A percentile compares a stretch with the other conserved stretches of the same genome.
These are phyloP conservation scores for Corydoras maculifer DNA, from an alignment of 2,113 vertebrate species.

Conservation along the genomic window DNA sequence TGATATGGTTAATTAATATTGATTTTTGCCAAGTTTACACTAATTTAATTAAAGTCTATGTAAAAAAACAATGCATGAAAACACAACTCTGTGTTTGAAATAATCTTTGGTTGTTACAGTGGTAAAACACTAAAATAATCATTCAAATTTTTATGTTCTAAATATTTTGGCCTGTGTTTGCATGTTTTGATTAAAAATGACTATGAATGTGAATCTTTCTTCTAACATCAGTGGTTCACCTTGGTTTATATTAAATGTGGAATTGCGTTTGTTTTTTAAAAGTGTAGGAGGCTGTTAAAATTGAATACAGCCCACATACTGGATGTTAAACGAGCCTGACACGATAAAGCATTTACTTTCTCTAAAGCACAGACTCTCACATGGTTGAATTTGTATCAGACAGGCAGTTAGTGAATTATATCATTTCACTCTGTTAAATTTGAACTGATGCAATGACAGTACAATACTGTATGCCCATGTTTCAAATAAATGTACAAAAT, in stretches of 20 bases:
- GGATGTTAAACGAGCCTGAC: constrained; percentile 16
- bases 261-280: constrained; percentile 21
- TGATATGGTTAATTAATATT: too few species aligned
- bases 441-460: background rate
- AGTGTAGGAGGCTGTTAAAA: constrained; percentile 28
- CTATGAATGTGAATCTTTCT: background rate
- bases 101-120: background rate
- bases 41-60: background rate
- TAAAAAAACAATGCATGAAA: background rate
- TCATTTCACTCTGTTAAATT: background rate
- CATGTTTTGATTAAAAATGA: background rate
- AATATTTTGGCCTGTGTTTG: background rate
- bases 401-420: background rate
- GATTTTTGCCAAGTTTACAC: too few species aligned
- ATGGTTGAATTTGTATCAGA: background rate
- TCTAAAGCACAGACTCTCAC: background rate
- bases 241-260: constrained; percentile 12
- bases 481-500: background rate
- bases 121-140: background rate
- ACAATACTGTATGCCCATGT: background rate
- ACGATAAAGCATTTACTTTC: constrained; percentile 16
- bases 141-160: background rate
- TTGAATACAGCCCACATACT: constrained; percentile 28
- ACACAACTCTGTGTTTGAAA: background rate
- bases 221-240: constrained; percentile 1